A percentile compares a stretch with the other conserved stretches of the same genome.
Conservation (phyloP, 53 echinoderm and acorn worm species). For the Antedon mediterranea region DNA sequence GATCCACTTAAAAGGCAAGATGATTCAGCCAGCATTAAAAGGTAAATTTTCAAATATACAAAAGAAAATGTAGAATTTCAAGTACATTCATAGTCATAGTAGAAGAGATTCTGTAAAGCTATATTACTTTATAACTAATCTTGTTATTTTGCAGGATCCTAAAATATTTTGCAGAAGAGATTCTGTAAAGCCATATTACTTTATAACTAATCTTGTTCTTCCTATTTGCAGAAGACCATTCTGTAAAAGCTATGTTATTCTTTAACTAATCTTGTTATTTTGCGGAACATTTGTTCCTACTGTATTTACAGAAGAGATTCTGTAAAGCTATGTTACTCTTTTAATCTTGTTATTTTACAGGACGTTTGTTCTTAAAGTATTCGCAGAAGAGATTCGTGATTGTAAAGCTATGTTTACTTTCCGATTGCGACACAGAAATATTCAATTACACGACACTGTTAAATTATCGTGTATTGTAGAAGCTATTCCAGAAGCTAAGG, state of each 20-base stretch:
- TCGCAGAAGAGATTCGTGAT: slow-evolving; percentile 18
- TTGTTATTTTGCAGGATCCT: not conserved
- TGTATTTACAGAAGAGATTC: slow-evolving; percentile 12
- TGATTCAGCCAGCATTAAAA: not conserved
- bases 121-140: too few relatives aligned
- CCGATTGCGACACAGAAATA: slow-evolving; percentile 62
- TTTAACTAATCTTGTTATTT: too few relatives aligned
- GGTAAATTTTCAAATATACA: not conserved
- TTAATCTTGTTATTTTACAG: not conserved
- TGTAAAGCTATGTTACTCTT: slow-evolving; percentile 52
- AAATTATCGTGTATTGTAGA: slow-evolving; percentile 65
- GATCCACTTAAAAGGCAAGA: slow-evolving; percentile 71
- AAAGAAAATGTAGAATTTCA: too few relatives aligned
- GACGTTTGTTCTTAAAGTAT: not conserved
- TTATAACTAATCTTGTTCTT: too few relatives aligned
- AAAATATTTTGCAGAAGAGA: too few relatives aligned
- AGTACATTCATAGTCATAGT: too few relatives aligned
- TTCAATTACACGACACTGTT: slow-evolving; percentile 51
- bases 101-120: too few relatives aligned
- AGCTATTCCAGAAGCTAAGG: slow-evolving; percentile 83
- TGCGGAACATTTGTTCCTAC: not conserved
- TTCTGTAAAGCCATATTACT: too few relatives aligned
- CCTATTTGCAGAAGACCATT: too few relatives aligned
- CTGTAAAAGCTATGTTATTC: slow-evolving; percentile 66
- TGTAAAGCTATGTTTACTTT: slow-evolving; percentile 66